Conservation (phyloP, 2,797 vertebrate species). For the Bufotes viridis region DNA sequence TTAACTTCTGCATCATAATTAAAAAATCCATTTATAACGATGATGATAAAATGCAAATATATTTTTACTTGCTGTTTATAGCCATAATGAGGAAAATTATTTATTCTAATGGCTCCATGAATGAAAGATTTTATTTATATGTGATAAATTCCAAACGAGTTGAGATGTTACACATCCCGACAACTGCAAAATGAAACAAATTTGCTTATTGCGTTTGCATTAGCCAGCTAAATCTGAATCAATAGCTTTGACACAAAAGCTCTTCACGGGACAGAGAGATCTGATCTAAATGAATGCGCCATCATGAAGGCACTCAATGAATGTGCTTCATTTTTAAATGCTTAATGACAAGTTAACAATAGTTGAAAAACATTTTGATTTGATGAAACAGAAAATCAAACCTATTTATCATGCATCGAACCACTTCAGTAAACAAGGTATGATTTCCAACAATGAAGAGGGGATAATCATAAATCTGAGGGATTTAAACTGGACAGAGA, state of each 20-base stretch:
- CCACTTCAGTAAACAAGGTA: slow-evolving; percentile 44
- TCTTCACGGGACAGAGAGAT: slow-evolving; percentile 46
- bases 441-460: slow-evolving; percentile 29
- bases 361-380: slow-evolving; percentile 52
- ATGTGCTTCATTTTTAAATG: slow-evolving; percentile 51
- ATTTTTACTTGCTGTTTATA: slow-evolving; percentile 36
- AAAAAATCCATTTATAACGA: slow-evolving; percentile 24
- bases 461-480: slow-evolving; percentile 35
- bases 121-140: slow-evolving; percentile 44
- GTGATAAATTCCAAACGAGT: slow-evolving; percentile 45
- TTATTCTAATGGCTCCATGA: slow-evolving; percentile 55
- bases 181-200: slow-evolving; percentile 54
- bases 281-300: slow-evolving; percentile 50
- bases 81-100: slow-evolving; percentile 34
- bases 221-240: slow-evolving; percentile 45
- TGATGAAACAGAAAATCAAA: slow-evolving; percentile 52
- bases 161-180: slow-evolving; percentile 48
- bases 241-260: slow-evolving; percentile 56
- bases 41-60: slow-evolving; percentile 51
- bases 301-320: slow-evolving; percentile 51
- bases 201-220: slow-evolving; percentile 49
- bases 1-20: slow-evolving; percentile 30
- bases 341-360: slow-evolving; percentile 55
- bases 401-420: slow-evolving; percentile 47
- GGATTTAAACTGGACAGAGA: slow-evolving; percentile 37